Evolutionary conservation across 2,113 vertebrate genomes (phyloP), one percentile per base, ranked within the genome.

Genomic region (Abramis brama): DNA sequence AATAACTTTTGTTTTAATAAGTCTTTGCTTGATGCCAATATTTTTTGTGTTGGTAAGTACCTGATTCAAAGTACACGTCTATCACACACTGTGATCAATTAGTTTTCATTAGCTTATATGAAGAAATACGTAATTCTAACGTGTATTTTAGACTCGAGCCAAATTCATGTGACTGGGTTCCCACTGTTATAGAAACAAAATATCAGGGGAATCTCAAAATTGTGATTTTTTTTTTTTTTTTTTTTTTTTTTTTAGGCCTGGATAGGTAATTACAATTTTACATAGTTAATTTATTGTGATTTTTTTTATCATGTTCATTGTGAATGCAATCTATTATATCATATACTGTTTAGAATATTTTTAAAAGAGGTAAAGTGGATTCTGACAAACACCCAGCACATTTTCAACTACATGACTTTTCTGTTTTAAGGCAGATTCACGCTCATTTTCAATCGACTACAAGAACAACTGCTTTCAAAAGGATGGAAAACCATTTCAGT

Each of bases 401-500:
- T 52, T 47, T 36, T 71, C 15, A 57, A 52, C 15, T 71, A 17
- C 12, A 25, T 13, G 6, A 9, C 23, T 73, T 27, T 25, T 39
- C 77, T 64, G 79, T 71, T 88, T 84, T 1, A 90, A 95, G 95
- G 90, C 89, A 25, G 89, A 89, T 39, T 5, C 68, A 8, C 94
- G 91, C 64, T 95, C 96, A 0, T 99, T 99, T 90, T 91, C 94
- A 15, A 92, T 99, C 85, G 98, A 99, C 92, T 95, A 95, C 1
- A 88, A 92, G 15, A 89, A 91, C 21, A 88, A 96, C 92, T 94
- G 94, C 74, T 99, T 99, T 94, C 94, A 91, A 57, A 97, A 97
- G 91, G 96, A 99, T 23, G 97, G 96, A 0, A 88, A 11, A 30
- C 94, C 95, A 0, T 99, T 99, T 92, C 97, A 95, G 89, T 99